Conservation (phyloP, 2,113 vertebrate species). For the Lates calcarifer region DNA sequence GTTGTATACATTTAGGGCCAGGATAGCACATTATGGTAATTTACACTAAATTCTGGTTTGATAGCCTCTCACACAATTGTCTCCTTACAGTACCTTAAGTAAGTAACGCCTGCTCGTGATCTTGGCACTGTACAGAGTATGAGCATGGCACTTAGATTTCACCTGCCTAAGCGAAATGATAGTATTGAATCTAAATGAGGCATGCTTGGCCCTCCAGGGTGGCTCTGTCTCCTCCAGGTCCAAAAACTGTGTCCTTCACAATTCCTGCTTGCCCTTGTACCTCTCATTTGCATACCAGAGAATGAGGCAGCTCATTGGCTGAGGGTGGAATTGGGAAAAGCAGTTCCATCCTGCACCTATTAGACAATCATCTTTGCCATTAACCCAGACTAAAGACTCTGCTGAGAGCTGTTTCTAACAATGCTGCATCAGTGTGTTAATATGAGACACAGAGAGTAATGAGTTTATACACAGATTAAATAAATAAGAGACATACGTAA, state of each 20-base stretch:
- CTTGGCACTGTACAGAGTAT: constrained; percentile 34
- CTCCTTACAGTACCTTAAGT: constrained; percentile 8
- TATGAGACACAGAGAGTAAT: neutral
- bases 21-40: constrained; percentile 52
- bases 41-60: constrained; percentile 24
- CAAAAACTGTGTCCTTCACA: constrained; percentile 63
- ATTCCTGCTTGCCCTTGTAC: constrained; percentile 47
- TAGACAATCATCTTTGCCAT: constrained; percentile 42
- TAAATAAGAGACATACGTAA: neutral
- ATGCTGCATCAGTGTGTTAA: neutral
- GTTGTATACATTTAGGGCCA: constrained; percentile 28
- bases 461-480: neutral
- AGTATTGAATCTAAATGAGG: constrained; percentile 71
- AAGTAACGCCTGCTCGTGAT: constrained; percentile 27
- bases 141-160: constrained; percentile 53
- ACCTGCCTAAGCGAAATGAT: constrained; percentile 56
- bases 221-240: constrained; percentile 55
- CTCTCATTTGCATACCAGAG: constrained; percentile 62
- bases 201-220: constrained; percentile 46
- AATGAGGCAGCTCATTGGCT: constrained; percentile 55
- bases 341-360: constrained; percentile 32
- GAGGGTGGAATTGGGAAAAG: constrained; percentile 44
- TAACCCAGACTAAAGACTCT: constrained; percentile 39
- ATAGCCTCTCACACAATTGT: constrained; percentile 19
- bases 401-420: constrained; percentile 9